Base-by-base conservation (phyloP, 2,113 vertebrate genomes). In the Azemiops feae region DNA sequence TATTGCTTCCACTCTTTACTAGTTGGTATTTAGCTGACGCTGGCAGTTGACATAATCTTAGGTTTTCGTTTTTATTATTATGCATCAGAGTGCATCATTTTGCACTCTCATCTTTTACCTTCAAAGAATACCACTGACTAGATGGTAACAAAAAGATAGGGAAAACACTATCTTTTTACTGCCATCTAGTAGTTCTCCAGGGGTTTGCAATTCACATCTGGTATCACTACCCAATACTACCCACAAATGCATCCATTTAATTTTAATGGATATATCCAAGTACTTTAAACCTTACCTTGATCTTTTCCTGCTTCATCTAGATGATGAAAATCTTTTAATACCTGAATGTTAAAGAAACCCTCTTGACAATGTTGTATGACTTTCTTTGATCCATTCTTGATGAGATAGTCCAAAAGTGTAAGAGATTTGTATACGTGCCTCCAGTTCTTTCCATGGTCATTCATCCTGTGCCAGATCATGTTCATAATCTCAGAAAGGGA, bases 361-460 rank as follows among this genome's bases (percentile, higher is more conserved):
- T 96, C 85, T 94, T 95, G 94, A 94, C 94, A 97, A 22, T 94
- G 90, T 27, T 96, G 88, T 88, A 96, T 96, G 54, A 97, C 94
- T 94, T 96, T 96, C 92, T 96, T 96, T 92, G 96, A 97, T 93
- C 94, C 88, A 2, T 96, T 97, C 91, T 96, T 97, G 92, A 97
- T 96, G 86, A 97, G 96, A 95, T 91, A 97, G 92, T 96, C 95
- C 96, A 98, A 57, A 0, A 91, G 34, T 0, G 86, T 94, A 53
- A 97, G 93, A 86, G 95, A 96, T 8, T 97, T 97, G 90, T 95
- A 97, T 8, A 97, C 95, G 0, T 95, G 93, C 14, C 96, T 97
- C 96, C 95, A 97, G 88, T 96, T 97, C 94, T 96, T 97, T 34
- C 96, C 89, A 0, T 94, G 95, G 94, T 96, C 93, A 8, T 85